Percentiles rank a stretch among this genome's conserved stretches.
phyloP scores from a whole-genome alignment of 2,888 invertebrate genomes.

The Coremacera marginata region DNA sequence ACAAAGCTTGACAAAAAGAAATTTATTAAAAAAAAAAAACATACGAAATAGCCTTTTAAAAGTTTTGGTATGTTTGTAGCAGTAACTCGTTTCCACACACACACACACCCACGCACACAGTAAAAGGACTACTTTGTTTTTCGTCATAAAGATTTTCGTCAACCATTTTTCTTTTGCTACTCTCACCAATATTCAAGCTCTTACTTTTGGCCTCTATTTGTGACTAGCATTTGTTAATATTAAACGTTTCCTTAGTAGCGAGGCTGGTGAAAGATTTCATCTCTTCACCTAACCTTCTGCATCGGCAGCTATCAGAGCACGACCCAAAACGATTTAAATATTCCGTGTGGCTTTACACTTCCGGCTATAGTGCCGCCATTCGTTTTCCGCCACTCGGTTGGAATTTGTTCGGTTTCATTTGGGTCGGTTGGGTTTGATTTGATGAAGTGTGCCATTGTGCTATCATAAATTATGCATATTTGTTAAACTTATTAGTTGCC shows the following conservation, averaged over 20 bases:
- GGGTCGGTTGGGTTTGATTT: background rate
- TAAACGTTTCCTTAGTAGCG: too few relatives aligned
- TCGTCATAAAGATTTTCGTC: too few relatives aligned
- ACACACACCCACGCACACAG: too few relatives aligned
- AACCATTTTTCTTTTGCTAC: background rate
- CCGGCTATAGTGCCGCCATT: too few relatives aligned
- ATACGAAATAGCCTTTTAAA: too few relatives aligned
- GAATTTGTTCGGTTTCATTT: background rate
- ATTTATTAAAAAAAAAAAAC: too few relatives aligned
- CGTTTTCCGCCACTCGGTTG: background rate
- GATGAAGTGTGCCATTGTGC: conserved; percentile 6
- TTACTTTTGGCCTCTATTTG: conserved; percentile 1
- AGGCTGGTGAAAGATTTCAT: too few relatives aligned
- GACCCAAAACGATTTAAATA: background rate
- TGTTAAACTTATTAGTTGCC: conserved; percentile 13
- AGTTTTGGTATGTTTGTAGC: too few relatives aligned
- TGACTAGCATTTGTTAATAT: conserved; percentile 3
- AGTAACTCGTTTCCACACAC: too few relatives aligned
- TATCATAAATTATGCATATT: conserved; percentile 20
- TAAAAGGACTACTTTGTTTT: too few relatives aligned
- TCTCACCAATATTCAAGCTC: background rate
- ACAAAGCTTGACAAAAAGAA: background rate
- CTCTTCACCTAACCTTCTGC: background rate
- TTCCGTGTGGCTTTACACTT: too few relatives aligned
- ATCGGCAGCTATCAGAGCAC: background rate